phyloP scores from a whole-genome alignment of 2,888 invertebrate species.

The Chrysotoxum bicinctum region DNA sequence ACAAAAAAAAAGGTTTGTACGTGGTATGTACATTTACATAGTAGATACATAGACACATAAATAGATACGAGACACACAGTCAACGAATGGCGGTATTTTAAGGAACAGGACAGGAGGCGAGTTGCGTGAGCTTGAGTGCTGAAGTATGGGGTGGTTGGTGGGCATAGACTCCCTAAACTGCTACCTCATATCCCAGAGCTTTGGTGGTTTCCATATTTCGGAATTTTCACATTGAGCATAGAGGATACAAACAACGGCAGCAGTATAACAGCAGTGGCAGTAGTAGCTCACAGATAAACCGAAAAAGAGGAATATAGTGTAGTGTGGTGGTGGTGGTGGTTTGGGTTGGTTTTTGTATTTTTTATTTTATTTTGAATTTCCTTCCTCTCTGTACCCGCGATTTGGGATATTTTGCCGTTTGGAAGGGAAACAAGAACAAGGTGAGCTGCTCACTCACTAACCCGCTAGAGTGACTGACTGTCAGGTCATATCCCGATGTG shows the following conservation, averaged over 20 bases:
- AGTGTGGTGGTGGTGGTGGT: slow-evolving; percentile 18
- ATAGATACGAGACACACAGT: slow-evolving; percentile 46
- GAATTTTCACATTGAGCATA: slow-evolving; percentile 40
- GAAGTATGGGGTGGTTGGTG: slow-evolving; percentile 32
- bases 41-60: slow-evolving; percentile 61
- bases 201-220: slow-evolving; percentile 61
- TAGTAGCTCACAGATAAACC: slow-evolving; percentile 40
- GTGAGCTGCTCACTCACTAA: slow-evolving; percentile 47
- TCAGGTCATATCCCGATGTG: slow-evolving; percentile 22
- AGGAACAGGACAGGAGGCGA: slow-evolving; percentile 58
- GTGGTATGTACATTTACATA: slow-evolving; percentile 34
- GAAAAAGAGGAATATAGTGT: slow-evolving; percentile 26
- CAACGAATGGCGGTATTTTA: slow-evolving; percentile 62
- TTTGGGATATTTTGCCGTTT: slow-evolving; percentile 40
- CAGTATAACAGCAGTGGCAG: slow-evolving; percentile 17
- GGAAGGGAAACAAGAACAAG: slow-evolving; percentile 49
- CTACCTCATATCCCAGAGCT: slow-evolving; percentile 38
- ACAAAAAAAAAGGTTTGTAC: slow-evolving; percentile 20
- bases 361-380: slow-evolving; percentile 18
- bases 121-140: slow-evolving; percentile 56
- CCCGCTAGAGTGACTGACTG: slow-evolving; percentile 28
- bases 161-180: slow-evolving; percentile 23
- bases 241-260: slow-evolving; percentile 34
- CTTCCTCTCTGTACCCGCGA: slow-evolving; percentile 40
- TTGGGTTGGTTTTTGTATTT: slow-evolving; percentile 23